Conservation (phyloP, 2,888 invertebrate species). For the Caenorhabditis sp. region DNA sequence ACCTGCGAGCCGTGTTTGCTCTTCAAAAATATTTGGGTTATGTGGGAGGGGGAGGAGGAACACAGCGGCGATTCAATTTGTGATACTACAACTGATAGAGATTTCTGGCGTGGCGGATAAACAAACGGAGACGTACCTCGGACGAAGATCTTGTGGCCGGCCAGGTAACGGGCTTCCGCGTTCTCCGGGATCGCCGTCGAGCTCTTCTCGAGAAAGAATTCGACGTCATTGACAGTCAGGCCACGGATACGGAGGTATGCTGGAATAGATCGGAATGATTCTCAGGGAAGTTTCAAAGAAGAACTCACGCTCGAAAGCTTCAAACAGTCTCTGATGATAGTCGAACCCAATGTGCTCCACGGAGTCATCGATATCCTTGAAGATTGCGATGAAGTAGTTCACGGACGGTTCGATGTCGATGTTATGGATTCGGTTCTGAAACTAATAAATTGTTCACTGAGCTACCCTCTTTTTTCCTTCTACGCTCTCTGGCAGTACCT, state of each 20-base stretch:
- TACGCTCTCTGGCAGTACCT: slow-evolving; percentile 17
- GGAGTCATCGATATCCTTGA: slow-evolving; percentile 52
- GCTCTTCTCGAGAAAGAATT: slow-evolving; percentile 84
- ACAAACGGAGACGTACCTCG: slow-evolving; percentile 81
- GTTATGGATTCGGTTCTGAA: slow-evolving; percentile 55
- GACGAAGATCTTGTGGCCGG: slow-evolving; percentile 84
- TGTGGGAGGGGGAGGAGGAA: slow-evolving; percentile 8
- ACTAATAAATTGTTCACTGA: background rate
- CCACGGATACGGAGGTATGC: slow-evolving; percentile 84
- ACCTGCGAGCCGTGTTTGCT: slow-evolving; percentile 18
- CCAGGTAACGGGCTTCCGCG: slow-evolving; percentile 84
- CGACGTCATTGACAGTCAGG: slow-evolving; percentile 83
- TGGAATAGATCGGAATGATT: slow-evolving; percentile 16
- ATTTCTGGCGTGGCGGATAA: background rate
- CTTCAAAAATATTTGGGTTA: slow-evolving; percentile 28
- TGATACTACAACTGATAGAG: background rate
- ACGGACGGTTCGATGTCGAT: slow-evolving; percentile 48
- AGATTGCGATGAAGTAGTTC: slow-evolving; percentile 37
- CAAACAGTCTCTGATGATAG: slow-evolving; percentile 37
- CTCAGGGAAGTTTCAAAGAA: background rate
- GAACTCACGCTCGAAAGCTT: slow-evolving; percentile 59
- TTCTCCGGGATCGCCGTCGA: slow-evolving; percentile 83
- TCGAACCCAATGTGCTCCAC: slow-evolving; percentile 46
- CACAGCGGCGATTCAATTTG: slow-evolving; percentile 3
- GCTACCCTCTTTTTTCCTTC: background rate